Evolutionary conservation across 2,888 invertebrate genomes (phyloP), one percentile per base, ranked within the genome.

Genomic region (Andrena trimmerana): DNA sequence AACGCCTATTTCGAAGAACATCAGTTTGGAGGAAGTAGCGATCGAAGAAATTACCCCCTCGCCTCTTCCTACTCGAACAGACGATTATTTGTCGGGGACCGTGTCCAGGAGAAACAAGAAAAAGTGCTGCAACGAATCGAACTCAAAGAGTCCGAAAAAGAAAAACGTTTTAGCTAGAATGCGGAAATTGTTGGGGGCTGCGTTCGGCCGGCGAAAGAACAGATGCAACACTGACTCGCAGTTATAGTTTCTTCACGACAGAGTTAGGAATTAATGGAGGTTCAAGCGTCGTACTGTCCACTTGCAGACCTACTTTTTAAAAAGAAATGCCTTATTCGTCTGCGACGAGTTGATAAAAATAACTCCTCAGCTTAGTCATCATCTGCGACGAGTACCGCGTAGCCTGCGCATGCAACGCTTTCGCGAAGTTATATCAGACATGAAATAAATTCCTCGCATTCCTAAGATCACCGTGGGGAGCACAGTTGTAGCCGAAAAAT

Each of bases 161-260:
- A 84, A 50, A 36, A 76, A 73, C 29, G 8, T 91, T 2, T 78
- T 86, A 10, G 63, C 68, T 16, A 89, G 85, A 84, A 72, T 91
- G 24, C 81, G 89, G 72, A 89, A 77, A 54, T 71, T 91, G 52
- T 73, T 92, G n/a, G 85, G 82, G 4, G 50, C 81, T 16, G 67
- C 80, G n/a, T 90, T 90, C 54, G 86, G 88, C 27, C 90, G 86
- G 27, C 84, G 83, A 52, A 88, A 88, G 84, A 86, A 91, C 76
- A 88, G 79, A 86, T 33, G 2, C 3, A 29, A 27, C 29, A 8
- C 4, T 24, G 16, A 3, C 3, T 29, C 20, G 29, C 8, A 2
- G 7, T n/a, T 31, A 52, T 27, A 50, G 3, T 31, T 20, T 62
- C 68, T 63, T 63, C 48, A 63, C 52, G 59, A 54, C 52, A 24